phyloP scores from a whole-genome alignment of 2,888 invertebrate species.

The Drosophila emarginata region DNA sequence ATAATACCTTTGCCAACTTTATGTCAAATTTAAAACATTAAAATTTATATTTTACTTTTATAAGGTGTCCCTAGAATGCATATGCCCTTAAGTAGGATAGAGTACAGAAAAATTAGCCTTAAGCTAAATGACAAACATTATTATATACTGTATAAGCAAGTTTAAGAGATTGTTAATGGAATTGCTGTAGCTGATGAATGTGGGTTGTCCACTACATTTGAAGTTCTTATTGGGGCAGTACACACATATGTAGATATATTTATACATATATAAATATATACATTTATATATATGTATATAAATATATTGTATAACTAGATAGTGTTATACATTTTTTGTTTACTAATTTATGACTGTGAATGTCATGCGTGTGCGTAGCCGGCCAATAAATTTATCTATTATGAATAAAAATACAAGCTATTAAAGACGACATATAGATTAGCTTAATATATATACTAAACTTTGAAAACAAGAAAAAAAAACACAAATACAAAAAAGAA shows the following conservation, averaged over 20 bases:
- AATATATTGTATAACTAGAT: slow-evolving; percentile 19
- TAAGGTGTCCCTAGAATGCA: too few relatives aligned
- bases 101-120: slow-evolving; percentile 45
- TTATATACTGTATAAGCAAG: slow-evolving; percentile 41
- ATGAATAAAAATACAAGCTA: slow-evolving; percentile 30
- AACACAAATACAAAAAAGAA: slow-evolving; percentile 7
- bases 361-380: slow-evolving; percentile 56
- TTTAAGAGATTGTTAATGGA: slow-evolving; percentile 7
- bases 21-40: too few relatives aligned
- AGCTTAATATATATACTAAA: neutral
- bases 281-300: neutral
- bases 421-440: slow-evolving; percentile 10
- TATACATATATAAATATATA: neutral
- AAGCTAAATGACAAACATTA: slow-evolving; percentile 58
- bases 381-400: slow-evolving; percentile 34
- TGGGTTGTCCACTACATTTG: slow-evolving; percentile 19
- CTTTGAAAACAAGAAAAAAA: neutral
- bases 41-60: too few relatives aligned
- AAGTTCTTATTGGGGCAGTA: slow-evolving; percentile 36
- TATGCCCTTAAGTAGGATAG: neutral
- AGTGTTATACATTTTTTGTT: slow-evolving; percentile 38
- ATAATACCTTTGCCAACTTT: too few relatives aligned
- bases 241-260: neutral
- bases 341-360: slow-evolving; percentile 55
- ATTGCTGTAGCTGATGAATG: slow-evolving; percentile 27